phyloP scores from a whole-genome alignment of 1,140 invertebrate species.

The Musca domestica region DNA sequence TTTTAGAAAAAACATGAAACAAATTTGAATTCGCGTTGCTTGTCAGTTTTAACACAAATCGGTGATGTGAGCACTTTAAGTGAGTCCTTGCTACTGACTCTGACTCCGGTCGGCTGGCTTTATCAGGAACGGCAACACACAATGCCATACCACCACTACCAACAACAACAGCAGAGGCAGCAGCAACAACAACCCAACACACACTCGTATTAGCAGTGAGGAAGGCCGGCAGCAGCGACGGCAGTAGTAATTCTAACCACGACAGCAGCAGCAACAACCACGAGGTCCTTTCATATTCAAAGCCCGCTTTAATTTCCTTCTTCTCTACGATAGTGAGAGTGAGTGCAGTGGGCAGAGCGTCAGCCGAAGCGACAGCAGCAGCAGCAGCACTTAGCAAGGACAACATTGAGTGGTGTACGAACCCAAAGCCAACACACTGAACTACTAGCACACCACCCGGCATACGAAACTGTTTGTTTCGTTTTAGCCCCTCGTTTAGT shows the following conservation, averaged over 20 bases:
- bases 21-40: neutral
- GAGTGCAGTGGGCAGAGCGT: too few species aligned
- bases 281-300: too few species aligned
- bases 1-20: neutral
- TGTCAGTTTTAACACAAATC: neutral
- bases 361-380: too few species aligned
- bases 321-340: too few species aligned
- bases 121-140: neutral
- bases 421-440: neutral
- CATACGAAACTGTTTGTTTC: neutral
- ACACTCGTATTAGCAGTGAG: neutral
- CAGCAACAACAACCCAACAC: too few species aligned
- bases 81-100: slow-evolving; percentile 19
- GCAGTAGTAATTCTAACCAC: too few species aligned
- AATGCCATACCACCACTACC: neutral
- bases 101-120: slow-evolving; percentile 8
- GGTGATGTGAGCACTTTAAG: slow-evolving; percentile 13
- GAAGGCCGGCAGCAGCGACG: neutral
- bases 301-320: too few species aligned
- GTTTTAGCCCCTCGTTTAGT: neutral
- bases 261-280: too few species aligned
- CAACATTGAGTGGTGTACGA: neutral
- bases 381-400: neutral
- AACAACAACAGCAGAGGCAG: neutral
- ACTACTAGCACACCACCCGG: neutral